Evolutionary conservation across 2,888 invertebrate species (phyloP).

Genomic region (Amblyjoppa fuscipennis): DNA sequence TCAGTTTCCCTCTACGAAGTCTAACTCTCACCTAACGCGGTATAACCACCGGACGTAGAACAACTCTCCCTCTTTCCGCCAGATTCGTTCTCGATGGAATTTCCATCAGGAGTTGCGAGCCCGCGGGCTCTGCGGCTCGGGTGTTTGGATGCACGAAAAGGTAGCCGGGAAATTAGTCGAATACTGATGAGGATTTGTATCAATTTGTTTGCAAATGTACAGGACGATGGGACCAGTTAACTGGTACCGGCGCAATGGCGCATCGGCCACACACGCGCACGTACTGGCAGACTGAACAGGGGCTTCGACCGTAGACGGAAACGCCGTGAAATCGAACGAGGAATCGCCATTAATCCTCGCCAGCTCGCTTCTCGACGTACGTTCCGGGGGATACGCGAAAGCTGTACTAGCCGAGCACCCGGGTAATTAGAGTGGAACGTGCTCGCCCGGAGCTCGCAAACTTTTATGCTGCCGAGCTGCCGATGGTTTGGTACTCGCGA

Average conservation of each 20-base stretch:
- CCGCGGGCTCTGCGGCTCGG: not conserved
- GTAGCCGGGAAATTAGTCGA: slow-evolving; percentile 22
- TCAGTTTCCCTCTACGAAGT: slow-evolving; percentile 35
- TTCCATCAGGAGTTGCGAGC: not conserved
- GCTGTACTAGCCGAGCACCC: slow-evolving; percentile 54
- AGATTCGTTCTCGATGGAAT: slow-evolving; percentile 37
- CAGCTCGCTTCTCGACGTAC: slow-evolving; percentile 26
- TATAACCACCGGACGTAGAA: slow-evolving; percentile 40
- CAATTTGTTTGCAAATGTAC: slow-evolving; percentile 17
- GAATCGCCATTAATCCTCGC: slow-evolving; percentile 68
- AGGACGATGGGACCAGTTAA: not conserved
- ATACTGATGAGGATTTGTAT: slow-evolving; percentile 24
- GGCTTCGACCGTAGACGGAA: slow-evolving; percentile 5
- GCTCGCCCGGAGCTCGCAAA: slow-evolving; percentile 70
- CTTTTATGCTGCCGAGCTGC: slow-evolving; percentile 63
- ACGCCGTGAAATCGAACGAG: slow-evolving; percentile 58
- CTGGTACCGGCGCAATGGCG: not conserved
- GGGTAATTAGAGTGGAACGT: slow-evolving; percentile 78
- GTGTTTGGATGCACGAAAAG: not conserved
- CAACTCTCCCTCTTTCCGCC: slow-evolving; percentile 39
- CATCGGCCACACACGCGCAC: not conserved
- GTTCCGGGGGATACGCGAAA: slow-evolving; percentile 45
- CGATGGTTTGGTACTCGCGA: slow-evolving; percentile 6
- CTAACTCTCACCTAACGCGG: slow-evolving; percentile 46
- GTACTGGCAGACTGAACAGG: not conserved